Evolutionary conservation across 2,113 vertebrate species (phyloP), one percentile per base, ranked within the genome.

Genomic region (Thermophis baileyi): DNA sequence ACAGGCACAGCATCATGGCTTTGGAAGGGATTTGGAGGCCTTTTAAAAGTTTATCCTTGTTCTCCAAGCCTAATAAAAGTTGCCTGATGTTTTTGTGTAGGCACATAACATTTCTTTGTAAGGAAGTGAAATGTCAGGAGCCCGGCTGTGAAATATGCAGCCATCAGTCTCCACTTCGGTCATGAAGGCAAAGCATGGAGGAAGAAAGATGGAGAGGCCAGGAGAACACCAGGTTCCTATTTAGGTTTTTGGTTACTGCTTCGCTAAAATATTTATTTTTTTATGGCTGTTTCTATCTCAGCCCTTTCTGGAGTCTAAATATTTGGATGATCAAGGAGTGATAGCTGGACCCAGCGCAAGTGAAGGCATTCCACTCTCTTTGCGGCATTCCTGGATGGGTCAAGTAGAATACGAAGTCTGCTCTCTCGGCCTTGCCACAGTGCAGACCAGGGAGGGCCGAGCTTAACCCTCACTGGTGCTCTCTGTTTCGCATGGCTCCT

Each of bases 231-330:
- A 44, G 74, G 35, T 81, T 81, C 35, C 74, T 81, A 40, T 81
- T 81, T 81, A 81, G 74, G 35, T 81, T 81, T 81, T 96, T 0
- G 7, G 96, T 97, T 96, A 94, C 96, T 85, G 30, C 93, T 94
- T 96, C 96, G 94, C 94, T 95, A 95, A 96, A 96, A 96, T 95
- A 96, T 96, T 97, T 96, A 95, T 95, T 97, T 97, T 96, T 14
- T 22, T 40, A 96, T 94, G 94, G 94, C 94, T 96, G 94, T 96
- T 96, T 96, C 96, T 94, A 89, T 90, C 94, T 88, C 1, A 91
- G 95, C 86, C 81, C 85, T 94, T 95, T 47, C 94, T 1, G 24
- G 94, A 95, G 92, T 93, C 95, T 93, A 96, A 97, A 96, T 94
- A 95, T 96, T 95, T 96, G 95, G 95, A 93, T 0, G 91, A 53